These are phyloP conservation scores for Macquaria ambigua DNA, from an alignment of 2,113 vertebrate genomes.

Conservation along the genomic window DNA sequence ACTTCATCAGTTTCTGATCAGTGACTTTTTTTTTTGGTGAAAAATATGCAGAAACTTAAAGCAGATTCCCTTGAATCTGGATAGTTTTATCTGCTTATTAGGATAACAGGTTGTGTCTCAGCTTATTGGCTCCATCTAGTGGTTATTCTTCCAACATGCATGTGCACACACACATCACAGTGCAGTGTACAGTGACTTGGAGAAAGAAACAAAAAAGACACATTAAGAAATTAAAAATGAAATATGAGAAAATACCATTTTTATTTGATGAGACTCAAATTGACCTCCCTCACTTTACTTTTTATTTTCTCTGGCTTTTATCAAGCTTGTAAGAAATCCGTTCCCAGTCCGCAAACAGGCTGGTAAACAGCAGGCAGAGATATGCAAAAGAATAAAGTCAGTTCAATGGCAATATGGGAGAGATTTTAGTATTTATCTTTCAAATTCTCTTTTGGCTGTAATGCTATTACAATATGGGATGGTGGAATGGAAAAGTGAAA, in stretches of 20 bases:
- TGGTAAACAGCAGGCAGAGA: constrained; percentile 22
- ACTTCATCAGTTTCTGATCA: neutral
- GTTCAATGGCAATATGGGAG: constrained; percentile 17
- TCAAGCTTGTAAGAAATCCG: neutral
- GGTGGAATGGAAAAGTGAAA: constrained; percentile 8
- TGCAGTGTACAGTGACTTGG: neutral
- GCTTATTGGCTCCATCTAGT: constrained; percentile 56
- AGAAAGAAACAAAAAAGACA: neutral
- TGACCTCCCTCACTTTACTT: neutral
- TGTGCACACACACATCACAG: neutral
- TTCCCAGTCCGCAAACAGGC: constrained; percentile 2
- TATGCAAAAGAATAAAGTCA: constrained; percentile 4
- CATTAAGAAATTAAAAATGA: neutral
- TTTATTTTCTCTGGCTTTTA: neutral
- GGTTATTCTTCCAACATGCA: constrained; percentile 15
- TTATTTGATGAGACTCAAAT: neutral
- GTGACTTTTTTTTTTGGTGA: too few relatives aligned
- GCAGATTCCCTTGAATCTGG: neutral
- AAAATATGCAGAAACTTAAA: neutral
- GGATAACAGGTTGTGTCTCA: neutral
- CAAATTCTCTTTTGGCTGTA: constrained; percentile 28
- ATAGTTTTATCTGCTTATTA: neutral
- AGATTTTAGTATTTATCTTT: constrained; percentile 21
- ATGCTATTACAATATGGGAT: constrained; percentile 8
- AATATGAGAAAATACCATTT: neutral